A percentile compares a stretch with the other conserved stretches of the same genome.
Evolutionary conservation across 2,888 invertebrate species (phyloP).

Genomic region (Diaprepes abbreviatus): DNA sequence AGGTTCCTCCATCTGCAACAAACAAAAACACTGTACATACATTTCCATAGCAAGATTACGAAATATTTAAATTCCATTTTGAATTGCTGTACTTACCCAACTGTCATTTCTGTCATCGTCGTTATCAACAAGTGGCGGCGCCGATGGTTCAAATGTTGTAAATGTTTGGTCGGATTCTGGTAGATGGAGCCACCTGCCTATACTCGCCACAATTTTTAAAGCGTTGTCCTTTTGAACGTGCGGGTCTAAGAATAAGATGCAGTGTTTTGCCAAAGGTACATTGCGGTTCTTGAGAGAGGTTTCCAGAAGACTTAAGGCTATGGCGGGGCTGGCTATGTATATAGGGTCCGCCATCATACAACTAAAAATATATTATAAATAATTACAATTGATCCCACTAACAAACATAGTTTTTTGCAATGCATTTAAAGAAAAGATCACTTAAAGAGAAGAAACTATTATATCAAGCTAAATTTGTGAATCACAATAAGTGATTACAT

Average conservation of each 20-base stretch:
- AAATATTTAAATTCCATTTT: no score
- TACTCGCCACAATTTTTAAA: slow-evolving; percentile 74
- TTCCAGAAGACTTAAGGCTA: slow-evolving; percentile 79
- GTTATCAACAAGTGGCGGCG: slow-evolving; percentile 63
- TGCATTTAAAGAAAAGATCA: no score
- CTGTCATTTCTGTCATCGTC: slow-evolving; percentile 59
- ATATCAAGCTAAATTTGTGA: no score
- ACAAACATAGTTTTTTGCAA: no score
- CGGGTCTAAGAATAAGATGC: slow-evolving; percentile 76
- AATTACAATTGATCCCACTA: no score
- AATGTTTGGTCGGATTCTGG: slow-evolving; percentile 58
- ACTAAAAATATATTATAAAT: no score
- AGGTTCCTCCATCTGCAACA: slow-evolving; percentile 64
- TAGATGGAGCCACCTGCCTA: slow-evolving; percentile 63
- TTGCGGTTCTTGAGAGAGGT: slow-evolving; percentile 83
- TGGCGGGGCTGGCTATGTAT: slow-evolving; percentile 63
- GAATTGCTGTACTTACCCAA: slow-evolving; percentile 54
- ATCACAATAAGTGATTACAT: no score
- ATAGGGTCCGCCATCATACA: slow-evolving; percentile 63
- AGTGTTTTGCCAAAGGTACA: slow-evolving; percentile 77
- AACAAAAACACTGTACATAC: neutral
- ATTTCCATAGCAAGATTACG: no score
- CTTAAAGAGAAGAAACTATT: no score
- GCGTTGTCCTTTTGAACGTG: slow-evolving; percentile 76
- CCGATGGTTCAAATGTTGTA: slow-evolving; percentile 63